Conservation (phyloP, 1,140 invertebrate species). For the Bombus consobrinus region DNA sequence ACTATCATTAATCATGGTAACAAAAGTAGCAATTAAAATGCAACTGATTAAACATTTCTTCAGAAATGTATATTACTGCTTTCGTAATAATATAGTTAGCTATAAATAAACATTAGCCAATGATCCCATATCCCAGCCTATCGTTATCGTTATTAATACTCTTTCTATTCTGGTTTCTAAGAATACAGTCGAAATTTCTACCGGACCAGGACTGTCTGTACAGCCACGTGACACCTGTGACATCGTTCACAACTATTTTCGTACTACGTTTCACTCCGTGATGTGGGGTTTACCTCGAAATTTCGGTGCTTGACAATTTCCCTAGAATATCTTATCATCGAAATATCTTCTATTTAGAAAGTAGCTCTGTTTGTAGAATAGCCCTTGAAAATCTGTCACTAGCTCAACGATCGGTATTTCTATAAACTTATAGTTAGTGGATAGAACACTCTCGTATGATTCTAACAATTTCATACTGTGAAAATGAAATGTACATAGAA, state of each 20-base stretch:
- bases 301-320: conserved; percentile 35
- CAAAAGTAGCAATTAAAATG: too few relatives aligned
- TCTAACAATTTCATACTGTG: too few relatives aligned
- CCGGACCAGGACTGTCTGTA: neutral
- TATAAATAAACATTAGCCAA: neutral
- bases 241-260: conserved; percentile 42
- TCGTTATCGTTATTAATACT: conserved; percentile 25
- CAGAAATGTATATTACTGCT: too few relatives aligned
- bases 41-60: too few relatives aligned
- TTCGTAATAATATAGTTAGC: too few relatives aligned
- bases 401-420: too few relatives aligned
- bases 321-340: neutral
- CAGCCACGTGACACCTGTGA: conserved; percentile 19
- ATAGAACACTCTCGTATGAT: too few relatives aligned
- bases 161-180: conserved; percentile 15
- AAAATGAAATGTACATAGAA: too few relatives aligned
- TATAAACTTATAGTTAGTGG: too few relatives aligned
- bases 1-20: neutral
- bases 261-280: neutral
- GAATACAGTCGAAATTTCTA: conserved; percentile 16
- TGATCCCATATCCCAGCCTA: neutral
- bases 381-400: neutral
- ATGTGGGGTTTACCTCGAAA: conserved; percentile 1
- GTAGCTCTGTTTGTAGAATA: neutral
- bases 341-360: neutral